Conservation (phyloP, 1,140 invertebrate species). For the Planococcus citri region DNA sequence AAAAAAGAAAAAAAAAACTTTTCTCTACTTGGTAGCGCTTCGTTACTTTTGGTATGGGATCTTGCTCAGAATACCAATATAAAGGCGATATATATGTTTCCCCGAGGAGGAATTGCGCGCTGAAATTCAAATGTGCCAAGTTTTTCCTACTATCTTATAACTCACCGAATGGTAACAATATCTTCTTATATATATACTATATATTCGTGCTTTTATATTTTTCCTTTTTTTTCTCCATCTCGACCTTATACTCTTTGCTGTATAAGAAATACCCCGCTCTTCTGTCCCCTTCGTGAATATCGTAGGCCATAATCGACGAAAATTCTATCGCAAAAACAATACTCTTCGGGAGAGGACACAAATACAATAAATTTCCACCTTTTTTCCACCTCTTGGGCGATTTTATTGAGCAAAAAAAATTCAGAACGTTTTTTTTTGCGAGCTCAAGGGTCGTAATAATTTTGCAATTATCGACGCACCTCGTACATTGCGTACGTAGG, state of each 20-base stretch:
- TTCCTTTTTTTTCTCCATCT: neutral
- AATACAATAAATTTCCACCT: too few species aligned
- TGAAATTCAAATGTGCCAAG: conserved; percentile 6
- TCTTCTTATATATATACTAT: too few species aligned
- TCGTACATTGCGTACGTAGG: neutral
- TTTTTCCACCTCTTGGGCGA: too few species aligned
- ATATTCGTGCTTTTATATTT: neutral
- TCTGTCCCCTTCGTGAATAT: too few species aligned
- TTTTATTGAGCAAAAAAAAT: too few species aligned
- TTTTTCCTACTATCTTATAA: neutral
- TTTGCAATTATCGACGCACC: neutral
- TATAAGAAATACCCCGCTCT: too few species aligned
- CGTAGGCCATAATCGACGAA: too few species aligned
- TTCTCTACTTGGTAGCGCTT: neutral
- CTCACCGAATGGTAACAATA: conserved; percentile 6
- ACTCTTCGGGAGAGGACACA: too few species aligned
- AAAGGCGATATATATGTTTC: conserved; percentile 7
- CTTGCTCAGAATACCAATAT: neutral
- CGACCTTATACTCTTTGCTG: too few species aligned
- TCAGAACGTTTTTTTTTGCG: neutral
- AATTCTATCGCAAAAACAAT: too few species aligned
- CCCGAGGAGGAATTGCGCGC: conserved; percentile 4
- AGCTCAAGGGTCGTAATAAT: neutral
- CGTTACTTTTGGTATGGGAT: neutral
- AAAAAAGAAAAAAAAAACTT: neutral